These are phyloP conservation scores for Armadillidium nasatum DNA, from an alignment of 1,140 invertebrate genomes.

Conservation along the genomic window DNA sequence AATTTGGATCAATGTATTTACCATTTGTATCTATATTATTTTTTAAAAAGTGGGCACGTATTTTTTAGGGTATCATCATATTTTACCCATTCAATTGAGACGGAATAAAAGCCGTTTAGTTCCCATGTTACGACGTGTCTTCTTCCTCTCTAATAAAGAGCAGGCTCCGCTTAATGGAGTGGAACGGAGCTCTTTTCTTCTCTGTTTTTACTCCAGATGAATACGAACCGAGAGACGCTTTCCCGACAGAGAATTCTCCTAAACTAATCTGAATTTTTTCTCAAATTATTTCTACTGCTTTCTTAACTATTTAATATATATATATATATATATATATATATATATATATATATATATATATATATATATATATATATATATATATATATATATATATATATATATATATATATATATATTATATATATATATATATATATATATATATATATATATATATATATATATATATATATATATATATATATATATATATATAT, in stretches of 20 bases:
- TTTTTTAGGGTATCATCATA: conserved; percentile 8
- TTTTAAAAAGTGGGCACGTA: not conserved
- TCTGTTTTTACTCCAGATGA: no score
- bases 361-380: not conserved
- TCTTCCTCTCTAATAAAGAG: not conserved
- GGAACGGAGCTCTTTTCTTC: not conserved
- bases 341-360: not conserved
- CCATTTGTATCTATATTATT: conserved; percentile 14
- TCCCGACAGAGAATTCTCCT: not conserved
- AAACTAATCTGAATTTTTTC: not conserved
- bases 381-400: no score
- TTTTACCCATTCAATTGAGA: conserved; percentile 8
- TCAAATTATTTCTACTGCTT: not conserved
- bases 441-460: no score
- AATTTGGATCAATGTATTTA: not conserved
- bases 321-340: not conserved
- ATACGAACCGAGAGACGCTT: not conserved
- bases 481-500: no score
- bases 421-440: no score
- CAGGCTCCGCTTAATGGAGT: not conserved
- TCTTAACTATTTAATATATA: not conserved
- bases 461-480: no score
- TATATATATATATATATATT: no score
- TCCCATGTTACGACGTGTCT: not conserved
- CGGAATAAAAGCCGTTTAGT: not conserved